Conservation (phyloP, 1,140 invertebrate genomes). For the Drosophila ficusphila region DNA sequence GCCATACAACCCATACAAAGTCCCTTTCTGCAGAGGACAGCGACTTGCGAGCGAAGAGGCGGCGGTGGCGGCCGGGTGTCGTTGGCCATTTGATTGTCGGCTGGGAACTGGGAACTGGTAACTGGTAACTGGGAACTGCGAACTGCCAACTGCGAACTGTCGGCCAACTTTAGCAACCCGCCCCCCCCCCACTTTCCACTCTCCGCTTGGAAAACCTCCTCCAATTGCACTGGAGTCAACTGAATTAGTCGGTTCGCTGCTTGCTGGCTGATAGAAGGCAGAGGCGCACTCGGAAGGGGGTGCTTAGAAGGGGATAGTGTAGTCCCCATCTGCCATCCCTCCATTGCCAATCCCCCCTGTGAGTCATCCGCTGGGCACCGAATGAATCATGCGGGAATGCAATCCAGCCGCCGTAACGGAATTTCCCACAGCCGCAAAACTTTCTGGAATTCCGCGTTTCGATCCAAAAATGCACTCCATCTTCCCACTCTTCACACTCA, state of each 20-base stretch:
- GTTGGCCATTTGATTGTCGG: slow-evolving; percentile 73
- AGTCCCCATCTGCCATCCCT: no score
- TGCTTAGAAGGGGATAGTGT: neutral
- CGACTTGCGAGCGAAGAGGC: neutral
- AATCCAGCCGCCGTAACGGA: slow-evolving; percentile 32
- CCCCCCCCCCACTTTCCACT: neutral
- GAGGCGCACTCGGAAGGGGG: neutral
- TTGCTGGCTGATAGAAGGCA: slow-evolving; percentile 2
- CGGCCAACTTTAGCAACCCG: slow-evolving; percentile 36
- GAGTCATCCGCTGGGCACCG: slow-evolving; percentile 17
- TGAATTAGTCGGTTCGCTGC: slow-evolving; percentile 51
- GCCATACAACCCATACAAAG: slow-evolving; percentile 74
- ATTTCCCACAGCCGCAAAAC: slow-evolving; percentile 26
- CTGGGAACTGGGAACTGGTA: slow-evolving; percentile 12
- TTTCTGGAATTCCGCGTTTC: slow-evolving; percentile 40
- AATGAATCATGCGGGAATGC: slow-evolving; percentile 44
- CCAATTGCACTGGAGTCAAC: slow-evolving; percentile 43
- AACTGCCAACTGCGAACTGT: slow-evolving; percentile 32
- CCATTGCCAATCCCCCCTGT: neutral
- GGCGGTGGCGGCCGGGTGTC: slow-evolving; percentile 28
- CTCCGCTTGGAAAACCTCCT: no score
- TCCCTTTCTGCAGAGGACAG: slow-evolving; percentile 26
- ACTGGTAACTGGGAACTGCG: no score
- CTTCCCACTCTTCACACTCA: neutral
- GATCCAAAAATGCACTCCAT: slow-evolving; percentile 28